Percentiles rank a stretch among this genome's conserved stretches.
Evolutionary conservation across 2,888 invertebrate species (phyloP).

Genomic region (Trichopria drosophilae): DNA sequence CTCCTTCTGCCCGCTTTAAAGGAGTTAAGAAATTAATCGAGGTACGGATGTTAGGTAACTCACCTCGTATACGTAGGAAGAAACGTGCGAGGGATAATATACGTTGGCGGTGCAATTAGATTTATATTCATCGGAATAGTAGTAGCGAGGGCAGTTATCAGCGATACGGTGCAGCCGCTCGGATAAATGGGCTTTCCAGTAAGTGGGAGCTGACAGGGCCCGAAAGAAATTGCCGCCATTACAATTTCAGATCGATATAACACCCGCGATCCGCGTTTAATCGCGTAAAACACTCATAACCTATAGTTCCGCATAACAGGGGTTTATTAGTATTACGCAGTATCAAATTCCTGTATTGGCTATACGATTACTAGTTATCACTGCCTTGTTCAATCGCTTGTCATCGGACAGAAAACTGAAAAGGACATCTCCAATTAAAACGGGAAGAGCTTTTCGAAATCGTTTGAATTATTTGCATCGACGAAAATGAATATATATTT

Average conservation of each 20-base stretch:
- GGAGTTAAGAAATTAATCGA: too few relatives aligned
- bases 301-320: background rate
- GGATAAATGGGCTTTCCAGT: slow-evolving; percentile 35
- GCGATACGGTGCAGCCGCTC: slow-evolving; percentile 29
- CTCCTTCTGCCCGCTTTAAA: too few relatives aligned
- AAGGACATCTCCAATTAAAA: too few relatives aligned
- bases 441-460: too few relatives aligned
- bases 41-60: too few relatives aligned
- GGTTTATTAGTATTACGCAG: background rate
- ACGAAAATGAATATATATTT: too few relatives aligned
- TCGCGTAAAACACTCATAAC: slow-evolving; percentile 12
- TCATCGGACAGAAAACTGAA: too few relatives aligned
- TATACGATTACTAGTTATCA: too few relatives aligned
- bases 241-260: slow-evolving; percentile 34
- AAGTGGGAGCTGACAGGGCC: slow-evolving; percentile 35
- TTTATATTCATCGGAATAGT: slow-evolving; percentile 44
- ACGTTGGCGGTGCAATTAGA: slow-evolving; percentile 37
- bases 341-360: too few relatives aligned
- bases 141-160: slow-evolving; percentile 28
- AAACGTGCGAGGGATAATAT: slow-evolving; percentile 9
- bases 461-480: too few relatives aligned
- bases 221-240: slow-evolving; percentile 35
- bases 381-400: too few relatives aligned
- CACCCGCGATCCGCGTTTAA: slow-evolving; percentile 17
- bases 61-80: too few relatives aligned